These are phyloP conservation scores for Pseudolaguvia tuberculata DNA, from an alignment of 2,113 vertebrate species.

Conservation along the genomic window DNA sequence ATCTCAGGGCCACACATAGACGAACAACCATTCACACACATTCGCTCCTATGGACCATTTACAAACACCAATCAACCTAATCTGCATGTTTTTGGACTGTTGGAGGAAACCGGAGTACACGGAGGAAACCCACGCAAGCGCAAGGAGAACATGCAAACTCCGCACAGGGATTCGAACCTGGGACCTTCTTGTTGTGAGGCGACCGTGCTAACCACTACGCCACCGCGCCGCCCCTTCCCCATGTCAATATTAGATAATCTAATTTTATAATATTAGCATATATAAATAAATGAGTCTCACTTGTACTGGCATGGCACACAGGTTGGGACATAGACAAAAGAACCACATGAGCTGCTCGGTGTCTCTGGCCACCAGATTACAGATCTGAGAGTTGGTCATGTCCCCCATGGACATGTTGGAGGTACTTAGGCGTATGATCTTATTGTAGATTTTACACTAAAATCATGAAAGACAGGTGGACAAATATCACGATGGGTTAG, in stretches of 20 bases:
- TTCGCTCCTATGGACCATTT: too few species aligned
- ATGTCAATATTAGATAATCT: background rate
- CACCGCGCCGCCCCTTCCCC: too few species aligned
- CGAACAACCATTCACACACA: too few species aligned
- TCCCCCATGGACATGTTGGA: constrained; percentile 98
- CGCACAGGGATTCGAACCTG: too few species aligned
- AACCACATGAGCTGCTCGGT: constrained; percentile 99
- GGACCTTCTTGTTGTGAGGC: too few species aligned
- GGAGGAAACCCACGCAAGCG: too few species aligned
- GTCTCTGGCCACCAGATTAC: constrained; percentile 94
- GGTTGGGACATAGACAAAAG: constrained; percentile 95
- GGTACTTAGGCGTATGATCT: constrained; percentile 95
- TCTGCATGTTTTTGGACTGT: too few species aligned
- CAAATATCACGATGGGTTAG: background rate
- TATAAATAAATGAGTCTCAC: constrained; percentile 60
- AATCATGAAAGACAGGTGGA: background rate
- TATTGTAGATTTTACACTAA: constrained; percentile 95
- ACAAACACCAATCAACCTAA: too few species aligned
- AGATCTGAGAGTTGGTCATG: constrained; percentile 91
- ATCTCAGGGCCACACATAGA: too few species aligned
- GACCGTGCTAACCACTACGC: too few species aligned
- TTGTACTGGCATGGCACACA: constrained; percentile 98
- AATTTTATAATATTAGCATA: background rate
- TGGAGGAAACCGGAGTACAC: too few species aligned
- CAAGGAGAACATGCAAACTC: too few species aligned